Evolutionary conservation across 2,797 vertebrate species (phyloP).

Genomic region (Pseudocheirus occidentalis): DNA sequence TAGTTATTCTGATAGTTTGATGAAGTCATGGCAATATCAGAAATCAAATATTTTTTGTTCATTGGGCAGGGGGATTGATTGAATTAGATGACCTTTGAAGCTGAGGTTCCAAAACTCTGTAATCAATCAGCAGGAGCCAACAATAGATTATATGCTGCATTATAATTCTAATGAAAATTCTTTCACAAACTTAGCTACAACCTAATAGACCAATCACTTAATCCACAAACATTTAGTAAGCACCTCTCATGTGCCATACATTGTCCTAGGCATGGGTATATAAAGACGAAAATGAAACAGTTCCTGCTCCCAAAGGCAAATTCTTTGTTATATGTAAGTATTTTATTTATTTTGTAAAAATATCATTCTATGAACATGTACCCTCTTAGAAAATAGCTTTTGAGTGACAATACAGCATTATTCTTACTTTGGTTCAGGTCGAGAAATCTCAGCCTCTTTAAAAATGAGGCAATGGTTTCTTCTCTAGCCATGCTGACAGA

Average conservation of each 20-base stretch:
- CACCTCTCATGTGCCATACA: not conserved
- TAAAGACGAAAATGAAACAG: not conserved
- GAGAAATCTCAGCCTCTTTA: slow-evolving; percentile 19
- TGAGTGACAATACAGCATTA: not conserved
- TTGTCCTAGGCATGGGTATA: not conserved
- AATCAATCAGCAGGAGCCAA: not conserved
- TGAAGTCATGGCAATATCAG: not conserved
- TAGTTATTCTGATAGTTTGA: not conserved
- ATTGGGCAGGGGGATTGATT: not conserved
- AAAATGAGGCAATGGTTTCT: not conserved
- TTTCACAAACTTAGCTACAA: not conserved
- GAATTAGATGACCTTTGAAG: not conserved
- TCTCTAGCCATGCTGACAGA: not conserved
- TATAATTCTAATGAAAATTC: not conserved
- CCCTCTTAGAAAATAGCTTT: not conserved
- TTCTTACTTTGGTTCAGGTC: not conserved
- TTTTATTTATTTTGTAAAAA: slow-evolving; percentile 31
- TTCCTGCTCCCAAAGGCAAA: not conserved
- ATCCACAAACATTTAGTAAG: not conserved
- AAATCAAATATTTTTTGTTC: not conserved
- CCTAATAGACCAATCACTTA: not conserved
- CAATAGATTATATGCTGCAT: not conserved
- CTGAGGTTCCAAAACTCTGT: not conserved
- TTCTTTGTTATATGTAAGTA: slow-evolving; percentile 2
- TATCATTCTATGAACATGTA: not conserved